These are phyloP conservation scores for Drosophila lacteicornis DNA, from an alignment of 1,140 invertebrate species.

Conservation along the genomic window DNA sequence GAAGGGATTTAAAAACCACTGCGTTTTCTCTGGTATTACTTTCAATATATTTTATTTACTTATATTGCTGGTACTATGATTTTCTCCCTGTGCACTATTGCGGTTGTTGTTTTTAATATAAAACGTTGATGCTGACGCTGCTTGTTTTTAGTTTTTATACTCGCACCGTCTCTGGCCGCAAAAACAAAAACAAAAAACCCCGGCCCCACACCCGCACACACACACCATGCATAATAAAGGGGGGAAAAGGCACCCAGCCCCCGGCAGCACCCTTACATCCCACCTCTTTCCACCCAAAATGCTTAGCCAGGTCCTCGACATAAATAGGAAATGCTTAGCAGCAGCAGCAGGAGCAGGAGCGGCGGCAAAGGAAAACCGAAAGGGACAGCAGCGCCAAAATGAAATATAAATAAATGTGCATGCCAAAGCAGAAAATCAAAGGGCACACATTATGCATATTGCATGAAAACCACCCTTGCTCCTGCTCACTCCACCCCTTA, in stretches of 20 bases:
- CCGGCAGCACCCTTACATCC: background rate
- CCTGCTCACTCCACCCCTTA: constrained; percentile 6
- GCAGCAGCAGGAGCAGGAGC: background rate
- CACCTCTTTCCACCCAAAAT: constrained; percentile 41
- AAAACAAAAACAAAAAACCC: constrained; percentile 51
- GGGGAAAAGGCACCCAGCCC: background rate
- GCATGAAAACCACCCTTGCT: constrained; percentile 44
- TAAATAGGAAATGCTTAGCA: constrained; percentile 71
- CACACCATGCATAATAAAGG: constrained; percentile 45
- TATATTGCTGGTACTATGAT: background rate
- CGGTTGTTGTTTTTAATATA: constrained; percentile 77
- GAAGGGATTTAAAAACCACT: background rate
- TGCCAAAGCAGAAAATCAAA: constrained; percentile 73
- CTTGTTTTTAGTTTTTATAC: constrained; percentile 79
- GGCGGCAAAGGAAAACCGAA: constrained; percentile 35
- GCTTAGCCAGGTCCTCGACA: constrained; percentile 67
- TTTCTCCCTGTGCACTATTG: constrained; percentile 16
- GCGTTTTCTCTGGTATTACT: background rate
- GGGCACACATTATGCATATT: constrained; percentile 78
- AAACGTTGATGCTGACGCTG: constrained; percentile 79
- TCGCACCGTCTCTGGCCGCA: constrained; percentile 50
- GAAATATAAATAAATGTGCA: constrained; percentile 80
- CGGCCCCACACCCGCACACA: constrained; percentile 30
- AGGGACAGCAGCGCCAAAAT: constrained; percentile 60
- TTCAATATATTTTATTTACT: too few relatives aligned